Conservation (phyloP, 2,888 invertebrate species). For the Eurytoma adleriae region DNA sequence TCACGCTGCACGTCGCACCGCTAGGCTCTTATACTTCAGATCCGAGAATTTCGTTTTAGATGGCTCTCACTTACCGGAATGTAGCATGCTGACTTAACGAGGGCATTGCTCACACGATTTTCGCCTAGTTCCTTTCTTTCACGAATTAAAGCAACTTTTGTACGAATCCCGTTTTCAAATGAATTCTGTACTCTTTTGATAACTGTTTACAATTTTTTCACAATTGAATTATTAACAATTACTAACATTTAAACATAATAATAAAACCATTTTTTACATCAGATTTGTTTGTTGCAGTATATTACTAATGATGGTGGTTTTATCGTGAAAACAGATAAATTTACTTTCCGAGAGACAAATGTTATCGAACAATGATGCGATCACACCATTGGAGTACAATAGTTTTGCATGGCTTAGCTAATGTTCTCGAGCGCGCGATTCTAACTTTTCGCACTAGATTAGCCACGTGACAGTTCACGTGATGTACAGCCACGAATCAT, state of each 20-base stretch:
- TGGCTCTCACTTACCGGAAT: neutral
- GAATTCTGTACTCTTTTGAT: no score
- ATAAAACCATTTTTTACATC: neutral
- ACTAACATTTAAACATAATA: neutral
- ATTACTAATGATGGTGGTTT: neutral
- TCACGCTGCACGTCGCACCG: slow-evolving; percentile 1
- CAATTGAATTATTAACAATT: no score
- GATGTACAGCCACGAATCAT: slow-evolving; percentile 41
- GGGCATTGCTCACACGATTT: neutral
- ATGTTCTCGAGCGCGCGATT: neutral
- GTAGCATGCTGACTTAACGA: neutral
- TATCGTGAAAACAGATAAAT: neutral
- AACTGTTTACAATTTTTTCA: no score
- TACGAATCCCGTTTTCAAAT: no score
- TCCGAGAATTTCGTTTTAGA: neutral
- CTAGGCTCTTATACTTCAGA: neutral
- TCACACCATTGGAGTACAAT: neutral
- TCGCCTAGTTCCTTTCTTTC: neutral
- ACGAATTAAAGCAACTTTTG: neutral
- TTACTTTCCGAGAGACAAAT: neutral
- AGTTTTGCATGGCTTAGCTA: slow-evolving; percentile 37
- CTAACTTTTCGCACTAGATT: slow-evolving; percentile 35
- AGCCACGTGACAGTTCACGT: slow-evolving; percentile 44
- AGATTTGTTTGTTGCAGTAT: no score
- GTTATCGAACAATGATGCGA: neutral